Evolutionary conservation across 2,797 vertebrate species (phyloP).

Genomic region (Macrochelys suwanniensis): DNA sequence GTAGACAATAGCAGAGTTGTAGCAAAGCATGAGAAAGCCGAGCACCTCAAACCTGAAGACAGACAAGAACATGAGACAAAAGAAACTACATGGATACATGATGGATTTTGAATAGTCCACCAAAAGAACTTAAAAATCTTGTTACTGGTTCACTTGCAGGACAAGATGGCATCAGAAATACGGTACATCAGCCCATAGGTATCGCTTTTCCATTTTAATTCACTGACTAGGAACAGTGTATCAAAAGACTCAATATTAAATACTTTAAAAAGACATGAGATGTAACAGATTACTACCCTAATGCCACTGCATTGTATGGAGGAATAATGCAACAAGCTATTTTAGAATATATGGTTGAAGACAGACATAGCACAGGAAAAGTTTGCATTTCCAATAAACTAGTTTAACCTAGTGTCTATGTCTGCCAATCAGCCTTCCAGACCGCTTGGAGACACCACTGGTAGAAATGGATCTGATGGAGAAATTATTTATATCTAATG

Average conservation of each 20-base stretch:
- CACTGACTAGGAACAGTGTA: slow-evolving; percentile 1
- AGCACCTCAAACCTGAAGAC: slow-evolving; percentile 93
- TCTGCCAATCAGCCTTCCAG: neutral
- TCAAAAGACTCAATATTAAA: neutral
- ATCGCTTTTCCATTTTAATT: neutral
- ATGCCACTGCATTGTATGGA: neutral
- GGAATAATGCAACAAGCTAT: neutral
- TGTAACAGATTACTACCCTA: neutral
- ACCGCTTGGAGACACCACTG: neutral
- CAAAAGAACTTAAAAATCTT: neutral
- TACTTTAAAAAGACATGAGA: neutral
- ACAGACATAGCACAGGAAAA: neutral
- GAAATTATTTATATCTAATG: neutral
- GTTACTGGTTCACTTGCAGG: neutral
- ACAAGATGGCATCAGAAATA: neutral
- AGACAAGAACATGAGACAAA: slow-evolving; percentile 15
- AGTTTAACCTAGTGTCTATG: neutral
- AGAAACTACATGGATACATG: neutral
- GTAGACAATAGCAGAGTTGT: slow-evolving; percentile 97
- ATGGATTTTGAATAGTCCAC: neutral
- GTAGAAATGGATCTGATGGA: neutral
- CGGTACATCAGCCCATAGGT: neutral
- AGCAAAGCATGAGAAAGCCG: slow-evolving; percentile 98
- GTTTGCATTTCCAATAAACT: neutral
- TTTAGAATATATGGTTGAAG: neutral